Base-by-base conservation (phyloP, 2,888 invertebrate genomes). In the Sinotaia quadrata region DNA sequence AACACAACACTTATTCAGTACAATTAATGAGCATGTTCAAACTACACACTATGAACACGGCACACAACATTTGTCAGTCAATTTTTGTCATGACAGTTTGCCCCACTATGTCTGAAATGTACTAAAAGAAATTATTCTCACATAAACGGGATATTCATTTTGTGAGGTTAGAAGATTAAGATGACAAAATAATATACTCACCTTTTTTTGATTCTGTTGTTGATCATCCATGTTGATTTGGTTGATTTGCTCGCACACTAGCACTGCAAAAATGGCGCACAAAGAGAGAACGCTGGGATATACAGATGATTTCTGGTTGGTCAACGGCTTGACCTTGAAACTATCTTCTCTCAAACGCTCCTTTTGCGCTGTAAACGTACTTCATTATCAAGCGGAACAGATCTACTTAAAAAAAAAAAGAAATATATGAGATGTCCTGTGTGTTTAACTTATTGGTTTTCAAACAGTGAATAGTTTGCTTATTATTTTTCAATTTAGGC, bases 241-340 rank as follows among this genome's bases (percentile, higher is more conserved):
- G 36, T 5, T 36, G 44, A 36, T 33, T 61, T 33, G 47, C 8
- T 15, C 51, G 18, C 18, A n/a, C 54, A 37, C n/a, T 10, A 52
- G 44, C 41, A 21, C 49, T 44, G 31, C 60, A 44, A 61, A 61
- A 69, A 72, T 72, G 72, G 72, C 72, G 72, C 67, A 69, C 61
- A 62, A 72, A 69, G 68, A 68, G 69, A 63, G 71, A 52, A 74
- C 60, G 59, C 65, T 68, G 71, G 71, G 71, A 74, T 69, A 58
- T 12, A 41, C 18, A 41, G 41, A 41, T 12, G 8, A 8, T 41
- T 18, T 12, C 41, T 41, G 41, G 18, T 41, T 41, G 41, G 41
- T 41, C 18, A 41, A 15, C 10, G 10, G 41, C 41, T 8, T 18
- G 41, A 12, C 41, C 41, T 18, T 41, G 41, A 15, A 41, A 41